Base-by-base conservation (phyloP, 2,797 vertebrate species). In the Molossus molossus region DNA sequence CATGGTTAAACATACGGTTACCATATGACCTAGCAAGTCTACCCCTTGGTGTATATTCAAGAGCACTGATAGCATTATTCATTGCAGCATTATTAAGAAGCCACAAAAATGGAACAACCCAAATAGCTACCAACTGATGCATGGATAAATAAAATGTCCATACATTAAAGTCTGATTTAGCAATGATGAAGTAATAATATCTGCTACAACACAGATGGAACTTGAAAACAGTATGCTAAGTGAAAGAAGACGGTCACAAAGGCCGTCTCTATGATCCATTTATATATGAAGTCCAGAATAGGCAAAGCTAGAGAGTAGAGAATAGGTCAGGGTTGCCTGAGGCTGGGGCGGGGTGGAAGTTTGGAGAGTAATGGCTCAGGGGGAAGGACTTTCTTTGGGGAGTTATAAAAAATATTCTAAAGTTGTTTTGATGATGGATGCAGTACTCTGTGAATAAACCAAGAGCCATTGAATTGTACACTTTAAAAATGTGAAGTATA, bases 371-470 rank as follows among this genome's bases (percentile, higher is more conserved):
- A 25, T 58, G 11, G 45, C 20, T 73, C 58, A 70, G 15, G 3
- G 10, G 18, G 50, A 60, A 53, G 67, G n/a, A 58, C 50, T 64
- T 45, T 86, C 29, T 40, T 60, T 86, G 4, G 20, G 20, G 57
- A 10, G 13, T 14, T 40, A 94, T 79, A 50, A 92, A 92, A 95
- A 92, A 79, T 33, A 48, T 23, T 89, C 37, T 60, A 84, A 82
- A 91, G 14, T 81, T 15, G 13, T 58, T 60, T 53, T 80, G 58
- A 9, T 25, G 57, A 67, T 58, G 21, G 53, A 62, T 76, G 18
- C 9, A 27, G 45, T 64, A 84, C 77, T 79, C 60, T 62, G 3
- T 58, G 37, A 96, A 48, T 84, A 70, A 75, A 72, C 11, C 48
- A 73, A 86, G 11, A 93, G 12, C 17, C n/a, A 82, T 20, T 87